Evolutionary conservation across 2,113 vertebrate species (phyloP).

Genomic region (Cairina moschata): DNA sequence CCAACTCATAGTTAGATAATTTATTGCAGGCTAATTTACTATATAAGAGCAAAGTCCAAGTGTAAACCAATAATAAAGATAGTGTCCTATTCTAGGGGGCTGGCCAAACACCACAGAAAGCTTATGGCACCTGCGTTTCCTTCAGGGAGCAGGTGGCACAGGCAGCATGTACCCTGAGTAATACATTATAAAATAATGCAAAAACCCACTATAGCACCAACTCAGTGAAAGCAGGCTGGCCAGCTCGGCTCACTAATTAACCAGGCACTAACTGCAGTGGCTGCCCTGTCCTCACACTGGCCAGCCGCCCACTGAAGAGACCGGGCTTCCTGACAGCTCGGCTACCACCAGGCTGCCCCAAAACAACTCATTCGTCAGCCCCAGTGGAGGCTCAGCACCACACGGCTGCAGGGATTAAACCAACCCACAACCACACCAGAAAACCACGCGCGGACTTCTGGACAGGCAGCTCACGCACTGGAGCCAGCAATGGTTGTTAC

Average conservation of each 20-base stretch:
- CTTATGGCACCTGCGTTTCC: rapidly evolving
- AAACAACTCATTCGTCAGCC: neutral
- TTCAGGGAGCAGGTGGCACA: neutral
- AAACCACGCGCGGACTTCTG: neutral
- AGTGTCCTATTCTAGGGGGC: neutral
- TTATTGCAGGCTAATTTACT: neutral
- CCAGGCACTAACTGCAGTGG: neutral
- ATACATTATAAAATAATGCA: neutral
- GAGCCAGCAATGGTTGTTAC: neutral
- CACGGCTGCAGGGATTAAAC: neutral
- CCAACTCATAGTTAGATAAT: neutral
- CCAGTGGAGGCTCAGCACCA: neutral
- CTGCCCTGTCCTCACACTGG: neutral
- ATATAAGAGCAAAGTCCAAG: neutral
- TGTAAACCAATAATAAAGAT: neutral
- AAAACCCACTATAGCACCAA: neutral
- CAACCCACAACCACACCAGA: no score
- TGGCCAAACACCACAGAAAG: neutral
- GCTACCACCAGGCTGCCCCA: neutral
- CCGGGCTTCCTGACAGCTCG: neutral
- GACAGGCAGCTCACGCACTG: rapidly evolving
- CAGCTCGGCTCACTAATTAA: neutral
- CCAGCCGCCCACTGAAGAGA: neutral
- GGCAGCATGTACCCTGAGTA: rapidly evolving
- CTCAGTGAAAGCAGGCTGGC: neutral